These are phyloP conservation scores for Tenthredo distinguenda DNA, from an alignment of 2,888 invertebrate species.

Conservation along the genomic window DNA sequence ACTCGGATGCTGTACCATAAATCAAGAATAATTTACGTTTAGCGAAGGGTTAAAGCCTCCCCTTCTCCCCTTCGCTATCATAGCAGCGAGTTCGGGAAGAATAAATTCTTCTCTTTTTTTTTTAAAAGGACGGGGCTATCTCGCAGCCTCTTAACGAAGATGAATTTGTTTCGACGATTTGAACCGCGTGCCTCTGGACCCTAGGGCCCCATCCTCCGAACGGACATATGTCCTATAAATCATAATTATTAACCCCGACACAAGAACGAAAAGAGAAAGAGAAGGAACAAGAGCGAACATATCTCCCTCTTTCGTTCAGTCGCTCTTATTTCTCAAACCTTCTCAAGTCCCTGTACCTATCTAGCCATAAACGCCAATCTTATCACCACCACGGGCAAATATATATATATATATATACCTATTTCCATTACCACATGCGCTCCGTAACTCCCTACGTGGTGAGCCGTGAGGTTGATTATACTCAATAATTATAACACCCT, in stretches of 20 bases:
- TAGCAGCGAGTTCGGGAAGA: not conserved
- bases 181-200: slow-evolving; percentile 53
- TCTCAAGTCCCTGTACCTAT: not conserved
- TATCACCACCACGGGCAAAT: not conserved
- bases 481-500: not conserved
- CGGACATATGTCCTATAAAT: slow-evolving; percentile 53
- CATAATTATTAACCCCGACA: slow-evolving; percentile 50
- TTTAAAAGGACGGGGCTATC: slow-evolving; percentile 42
- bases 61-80: not conserved
- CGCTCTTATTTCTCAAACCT: not conserved
- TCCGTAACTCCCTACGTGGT: not conserved
- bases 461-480: not conserved
- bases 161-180: slow-evolving; percentile 61
- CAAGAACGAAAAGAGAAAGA: not conserved
- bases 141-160: slow-evolving; percentile 57
- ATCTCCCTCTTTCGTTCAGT: not conserved
- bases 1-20: not conserved
- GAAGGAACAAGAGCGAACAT: not conserved
- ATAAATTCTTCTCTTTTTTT: slow-evolving; percentile 11
- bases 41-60: not conserved
- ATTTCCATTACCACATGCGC: not conserved
- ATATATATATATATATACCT: not conserved
- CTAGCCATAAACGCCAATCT: not conserved
- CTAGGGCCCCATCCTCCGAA: slow-evolving; percentile 9
- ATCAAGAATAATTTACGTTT: slow-evolving; percentile 17